phyloP scores from a whole-genome alignment of 2,888 invertebrate species.

The Bugula neritina region DNA sequence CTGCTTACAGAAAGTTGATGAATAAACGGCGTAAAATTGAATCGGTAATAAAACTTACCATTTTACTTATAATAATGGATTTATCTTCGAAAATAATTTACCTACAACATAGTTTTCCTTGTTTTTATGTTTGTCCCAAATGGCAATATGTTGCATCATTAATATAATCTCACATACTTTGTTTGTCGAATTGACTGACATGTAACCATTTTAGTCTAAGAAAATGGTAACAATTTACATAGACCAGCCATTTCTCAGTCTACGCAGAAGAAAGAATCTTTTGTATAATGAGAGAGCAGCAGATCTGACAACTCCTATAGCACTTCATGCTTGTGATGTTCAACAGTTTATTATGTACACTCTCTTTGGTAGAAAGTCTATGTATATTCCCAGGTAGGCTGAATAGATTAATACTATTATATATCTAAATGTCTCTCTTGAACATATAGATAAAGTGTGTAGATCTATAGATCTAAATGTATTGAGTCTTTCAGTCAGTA shows the following conservation, averaged over 20 bases:
- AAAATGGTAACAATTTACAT: not conserved
- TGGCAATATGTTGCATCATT: too few relatives aligned
- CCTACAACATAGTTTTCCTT: too few relatives aligned
- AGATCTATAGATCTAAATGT: too few relatives aligned
- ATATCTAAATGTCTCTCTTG: too few relatives aligned
- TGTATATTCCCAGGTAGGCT: conserved; percentile 14
- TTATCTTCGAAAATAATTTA: too few relatives aligned
- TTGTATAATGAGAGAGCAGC: conserved; percentile 7
- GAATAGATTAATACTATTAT: not conserved
- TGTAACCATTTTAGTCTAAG: not conserved
- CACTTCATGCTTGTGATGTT: not conserved
- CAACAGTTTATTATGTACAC: conserved; percentile 21
- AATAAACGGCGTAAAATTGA: not conserved
- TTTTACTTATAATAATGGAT: too few relatives aligned
- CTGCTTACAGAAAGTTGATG: not conserved
- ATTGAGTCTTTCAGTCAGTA: too few relatives aligned
- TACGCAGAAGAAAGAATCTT: not conserved
- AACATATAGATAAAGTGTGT: too few relatives aligned
- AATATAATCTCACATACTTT: not conserved
- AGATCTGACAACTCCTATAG: not conserved
- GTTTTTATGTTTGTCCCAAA: too few relatives aligned
- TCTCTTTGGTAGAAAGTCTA: conserved; percentile 8
- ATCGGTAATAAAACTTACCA: too few relatives aligned
- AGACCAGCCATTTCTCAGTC: conserved; percentile 4
- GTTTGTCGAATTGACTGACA: too few relatives aligned